phyloP scores from a whole-genome alignment of 2,888 invertebrate species.

The Morinoia aosen region DNA sequence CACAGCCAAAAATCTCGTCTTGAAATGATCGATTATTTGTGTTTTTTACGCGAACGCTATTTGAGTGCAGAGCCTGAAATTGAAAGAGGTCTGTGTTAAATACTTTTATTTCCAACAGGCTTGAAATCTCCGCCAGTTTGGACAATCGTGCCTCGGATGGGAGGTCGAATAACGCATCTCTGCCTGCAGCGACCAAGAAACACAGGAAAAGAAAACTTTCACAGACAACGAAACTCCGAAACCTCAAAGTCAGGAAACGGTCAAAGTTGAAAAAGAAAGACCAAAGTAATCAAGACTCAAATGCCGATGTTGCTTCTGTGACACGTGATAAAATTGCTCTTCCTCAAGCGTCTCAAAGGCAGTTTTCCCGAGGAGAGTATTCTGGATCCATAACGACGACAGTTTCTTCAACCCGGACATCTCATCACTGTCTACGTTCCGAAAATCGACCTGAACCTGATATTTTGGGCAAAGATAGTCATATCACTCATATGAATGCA shows the following conservation, averaged over 20 bases:
- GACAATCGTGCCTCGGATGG: background rate
- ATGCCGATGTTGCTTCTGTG: background rate
- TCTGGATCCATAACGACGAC: background rate
- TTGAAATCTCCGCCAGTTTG: background rate
- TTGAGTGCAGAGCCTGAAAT: background rate
- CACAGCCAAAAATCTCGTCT: background rate
- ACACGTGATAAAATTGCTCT: background rate
- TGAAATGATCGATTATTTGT: background rate
- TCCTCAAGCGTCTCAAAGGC: background rate
- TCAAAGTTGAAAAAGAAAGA: background rate
- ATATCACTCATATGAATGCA: background rate
- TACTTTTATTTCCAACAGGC: background rate
- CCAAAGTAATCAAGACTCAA: background rate
- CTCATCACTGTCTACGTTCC: background rate
- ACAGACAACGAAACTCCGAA: background rate
- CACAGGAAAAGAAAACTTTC: background rate
- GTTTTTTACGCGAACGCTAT: background rate
- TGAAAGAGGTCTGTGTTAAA: background rate
- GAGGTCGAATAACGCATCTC: background rate
- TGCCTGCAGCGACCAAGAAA: background rate
- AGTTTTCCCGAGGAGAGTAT: background rate
- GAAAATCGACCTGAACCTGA: background rate
- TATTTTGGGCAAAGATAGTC: background rate
- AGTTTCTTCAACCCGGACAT: background rate
- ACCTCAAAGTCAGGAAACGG: background rate